These are phyloP conservation scores for Athene cunicularia DNA, from an alignment of 2,113 vertebrate species.

Conservation along the genomic window DNA sequence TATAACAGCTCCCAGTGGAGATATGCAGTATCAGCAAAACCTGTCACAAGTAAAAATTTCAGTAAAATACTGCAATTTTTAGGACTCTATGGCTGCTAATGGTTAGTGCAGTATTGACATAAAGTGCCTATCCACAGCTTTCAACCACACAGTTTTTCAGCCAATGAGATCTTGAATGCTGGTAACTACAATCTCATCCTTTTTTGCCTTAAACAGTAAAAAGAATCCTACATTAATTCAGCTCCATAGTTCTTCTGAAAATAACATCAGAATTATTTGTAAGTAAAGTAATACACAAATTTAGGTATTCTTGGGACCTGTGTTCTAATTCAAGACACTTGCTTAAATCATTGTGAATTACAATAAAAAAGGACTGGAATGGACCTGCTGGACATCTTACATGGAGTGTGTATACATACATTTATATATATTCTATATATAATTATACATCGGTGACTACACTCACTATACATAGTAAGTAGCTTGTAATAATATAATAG, in stretches of 20 bases:
- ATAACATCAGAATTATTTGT: not conserved
- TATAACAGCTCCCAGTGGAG: not conserved
- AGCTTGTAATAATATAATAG: not conserved
- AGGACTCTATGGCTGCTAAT: not conserved
- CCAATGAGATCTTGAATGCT: not conserved
- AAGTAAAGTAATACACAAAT: not conserved
- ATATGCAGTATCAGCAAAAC: not conserved
- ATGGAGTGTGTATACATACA: not conserved
- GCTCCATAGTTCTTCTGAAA: not conserved
- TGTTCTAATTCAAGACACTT: not conserved
- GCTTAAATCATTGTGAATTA: not conserved
- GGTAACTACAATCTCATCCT: not conserved
- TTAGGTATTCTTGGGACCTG: not conserved
- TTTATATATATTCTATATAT: not conserved
- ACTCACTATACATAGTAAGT: not conserved
- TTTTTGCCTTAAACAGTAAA: not conserved
- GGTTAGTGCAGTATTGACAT: not conserved
- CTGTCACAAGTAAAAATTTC: not conserved
- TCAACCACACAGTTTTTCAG: not conserved
- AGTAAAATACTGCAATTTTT: not conserved
- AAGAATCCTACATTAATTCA: not conserved
- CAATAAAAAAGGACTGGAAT: not conserved
- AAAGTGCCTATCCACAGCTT: not conserved
- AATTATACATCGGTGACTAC: not conserved
- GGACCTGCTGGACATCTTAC: not conserved